phyloP scores from a whole-genome alignment of 2,113 vertebrate genomes.

The Mobula hypostoma region DNA sequence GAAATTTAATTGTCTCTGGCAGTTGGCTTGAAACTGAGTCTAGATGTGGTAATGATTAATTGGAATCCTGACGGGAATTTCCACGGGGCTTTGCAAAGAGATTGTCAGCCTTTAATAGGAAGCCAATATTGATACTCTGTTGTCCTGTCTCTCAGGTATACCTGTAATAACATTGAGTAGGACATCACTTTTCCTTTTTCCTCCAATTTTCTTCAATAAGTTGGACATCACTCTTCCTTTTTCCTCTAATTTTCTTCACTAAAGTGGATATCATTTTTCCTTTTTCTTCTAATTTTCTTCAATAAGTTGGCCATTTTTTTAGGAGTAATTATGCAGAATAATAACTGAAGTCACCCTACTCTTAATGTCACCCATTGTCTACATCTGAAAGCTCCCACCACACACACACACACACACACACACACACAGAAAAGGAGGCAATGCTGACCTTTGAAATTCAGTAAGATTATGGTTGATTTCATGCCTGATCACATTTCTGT shows the following conservation, averaged over 20 bases:
- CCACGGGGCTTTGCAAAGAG: neutral
- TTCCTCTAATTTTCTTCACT: too few relatives aligned
- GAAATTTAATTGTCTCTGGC: neutral
- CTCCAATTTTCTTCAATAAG: too few relatives aligned
- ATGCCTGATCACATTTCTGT: too few relatives aligned
- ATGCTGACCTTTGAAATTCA: too few relatives aligned
- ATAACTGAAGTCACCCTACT: neutral
- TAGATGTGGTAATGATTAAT: neutral
- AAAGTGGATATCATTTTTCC: neutral
- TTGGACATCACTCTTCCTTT: too few relatives aligned
- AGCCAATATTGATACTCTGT: neutral
- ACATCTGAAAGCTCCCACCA: neutral
- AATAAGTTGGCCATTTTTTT: neutral
- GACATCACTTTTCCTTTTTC: too few relatives aligned
- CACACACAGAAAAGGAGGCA: too few relatives aligned
- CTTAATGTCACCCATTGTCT: neutral
- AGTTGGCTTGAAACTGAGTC: neutral
- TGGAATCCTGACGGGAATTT: neutral
- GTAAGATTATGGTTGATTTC: too few relatives aligned
- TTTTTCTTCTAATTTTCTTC: too few relatives aligned
- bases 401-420: neutral
- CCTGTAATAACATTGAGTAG: neutral
- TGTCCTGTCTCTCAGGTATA: neutral
- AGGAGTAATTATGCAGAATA: neutral
- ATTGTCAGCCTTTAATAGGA: neutral